Conservation (phyloP, 2,113 vertebrate species). For the Campylorhamphus procurvoides region DNA sequence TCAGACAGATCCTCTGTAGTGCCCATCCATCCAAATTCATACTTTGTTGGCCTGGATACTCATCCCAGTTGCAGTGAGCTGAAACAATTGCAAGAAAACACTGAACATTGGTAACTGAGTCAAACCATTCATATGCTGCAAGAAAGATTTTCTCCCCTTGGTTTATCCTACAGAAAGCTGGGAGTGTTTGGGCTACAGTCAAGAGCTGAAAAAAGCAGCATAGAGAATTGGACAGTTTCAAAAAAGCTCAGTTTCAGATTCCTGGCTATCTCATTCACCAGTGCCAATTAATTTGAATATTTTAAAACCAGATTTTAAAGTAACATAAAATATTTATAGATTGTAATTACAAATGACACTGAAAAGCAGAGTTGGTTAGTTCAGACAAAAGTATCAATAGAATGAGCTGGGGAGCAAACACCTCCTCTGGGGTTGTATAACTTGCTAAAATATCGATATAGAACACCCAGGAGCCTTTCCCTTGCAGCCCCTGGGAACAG, state of each 20-base stretch:
- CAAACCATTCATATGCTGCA: neutral
- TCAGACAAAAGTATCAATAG: conserved; percentile 48
- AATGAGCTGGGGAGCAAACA: neutral
- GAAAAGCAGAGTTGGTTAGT: conserved; percentile 24
- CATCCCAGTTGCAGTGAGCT: neutral
- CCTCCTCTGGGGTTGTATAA: neutral
- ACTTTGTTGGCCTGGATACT: neutral
- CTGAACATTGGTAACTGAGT: neutral
- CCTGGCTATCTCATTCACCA: conserved; percentile 13
- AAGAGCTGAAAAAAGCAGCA: conserved; percentile 23
- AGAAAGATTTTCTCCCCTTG: neutral
- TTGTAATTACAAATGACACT: conserved; percentile 18
- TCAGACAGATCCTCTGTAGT: neutral
- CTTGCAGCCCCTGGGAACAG: conserved; percentile 3
- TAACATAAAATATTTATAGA: conserved; percentile 52
- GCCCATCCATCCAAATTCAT: neutral
- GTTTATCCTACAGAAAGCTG: neutral
- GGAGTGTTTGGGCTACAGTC: neutral
- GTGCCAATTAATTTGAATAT: conserved; percentile 42
- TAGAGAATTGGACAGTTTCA: neutral
- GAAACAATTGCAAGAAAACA: conserved; percentile 13
- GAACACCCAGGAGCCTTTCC: neutral
- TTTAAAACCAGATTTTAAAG: conserved; percentile 45
- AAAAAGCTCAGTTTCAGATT: neutral
- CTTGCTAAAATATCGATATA: conserved; percentile 28